phyloP scores from a whole-genome alignment of 1,140 invertebrate genomes.

The Calephelis nemesis region DNA sequence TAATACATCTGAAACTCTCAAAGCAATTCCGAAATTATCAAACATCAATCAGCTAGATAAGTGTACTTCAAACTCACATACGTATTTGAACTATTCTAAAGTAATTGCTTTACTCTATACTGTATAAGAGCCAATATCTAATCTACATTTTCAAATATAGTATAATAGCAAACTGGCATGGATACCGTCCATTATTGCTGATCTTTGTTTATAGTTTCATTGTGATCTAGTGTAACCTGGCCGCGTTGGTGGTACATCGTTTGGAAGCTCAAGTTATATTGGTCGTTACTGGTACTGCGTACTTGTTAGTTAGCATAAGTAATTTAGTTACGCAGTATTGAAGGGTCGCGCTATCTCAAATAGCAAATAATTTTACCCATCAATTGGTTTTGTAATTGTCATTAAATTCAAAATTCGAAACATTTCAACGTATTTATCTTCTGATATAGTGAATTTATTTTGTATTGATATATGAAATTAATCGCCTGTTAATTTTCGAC shows the following conservation, averaged over 20 bases:
- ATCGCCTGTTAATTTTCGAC: conserved; percentile 29
- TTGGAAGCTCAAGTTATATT: conserved; percentile 38
- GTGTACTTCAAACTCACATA: conserved; percentile 49
- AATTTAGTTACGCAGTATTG: conserved; percentile 69
- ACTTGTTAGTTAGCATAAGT: conserved; percentile 61
- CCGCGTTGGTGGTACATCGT: conserved; percentile 4
- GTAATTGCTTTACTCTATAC: conserved; percentile 65
- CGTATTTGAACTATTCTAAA: conserved; percentile 63
- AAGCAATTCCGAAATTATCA: conserved; percentile 59
- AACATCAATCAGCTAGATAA: conserved; percentile 36
- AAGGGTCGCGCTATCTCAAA: conserved; percentile 61
- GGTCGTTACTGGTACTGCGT: conserved; percentile 40
- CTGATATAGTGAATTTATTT: too few relatives aligned
- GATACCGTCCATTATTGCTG: conserved; percentile 42
- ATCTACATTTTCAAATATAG: conserved; percentile 72
- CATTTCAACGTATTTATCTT: too few relatives aligned
- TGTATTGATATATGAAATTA: conserved; percentile 7
- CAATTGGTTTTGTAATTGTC: conserved; percentile 60
- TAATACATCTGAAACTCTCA: neutral
- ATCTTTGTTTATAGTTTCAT: conserved; percentile 37
- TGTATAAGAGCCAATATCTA: conserved; percentile 65
- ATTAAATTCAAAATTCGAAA: conserved; percentile 26
- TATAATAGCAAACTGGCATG: conserved; percentile 49
- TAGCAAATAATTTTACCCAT: conserved; percentile 65
- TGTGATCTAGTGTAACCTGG: conserved; percentile 19